These are phyloP conservation scores for Phocoena phocoena DNA, from an alignment of 2,113 vertebrate genomes.

Conservation along the genomic window DNA sequence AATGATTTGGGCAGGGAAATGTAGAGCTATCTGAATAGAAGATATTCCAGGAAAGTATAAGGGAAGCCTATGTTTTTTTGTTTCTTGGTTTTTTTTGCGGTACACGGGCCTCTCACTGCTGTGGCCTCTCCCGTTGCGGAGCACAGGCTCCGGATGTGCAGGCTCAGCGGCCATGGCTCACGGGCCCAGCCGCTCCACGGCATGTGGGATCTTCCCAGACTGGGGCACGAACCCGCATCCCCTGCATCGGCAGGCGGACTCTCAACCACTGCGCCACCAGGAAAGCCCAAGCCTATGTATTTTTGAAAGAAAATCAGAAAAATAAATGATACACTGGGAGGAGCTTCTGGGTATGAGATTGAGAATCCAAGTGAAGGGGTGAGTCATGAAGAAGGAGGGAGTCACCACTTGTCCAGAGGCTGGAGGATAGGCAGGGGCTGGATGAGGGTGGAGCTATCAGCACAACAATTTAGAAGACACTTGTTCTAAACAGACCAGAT, in stretches of 20 bases:
- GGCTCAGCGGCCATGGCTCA: too few relatives aligned
- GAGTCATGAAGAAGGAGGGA: not conserved
- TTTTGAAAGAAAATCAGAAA: slow-evolving; percentile 32
- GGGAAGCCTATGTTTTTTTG: not conserved
- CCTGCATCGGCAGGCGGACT: too few relatives aligned
- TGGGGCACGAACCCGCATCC: rapidly evolving
- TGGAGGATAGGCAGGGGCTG: not conserved
- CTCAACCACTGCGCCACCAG: too few relatives aligned
- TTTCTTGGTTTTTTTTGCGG: too few relatives aligned
- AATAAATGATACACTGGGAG: not conserved
- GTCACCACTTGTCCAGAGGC: not conserved
- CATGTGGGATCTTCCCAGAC: too few relatives aligned
- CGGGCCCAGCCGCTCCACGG: rapidly evolving
- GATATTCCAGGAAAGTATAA: not conserved
- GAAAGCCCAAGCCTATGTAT: not conserved
- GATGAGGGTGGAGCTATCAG: not conserved
- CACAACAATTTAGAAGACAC: not conserved
- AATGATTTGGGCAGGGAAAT: not conserved
- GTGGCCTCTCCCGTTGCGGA: too few relatives aligned
- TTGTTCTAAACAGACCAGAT: not conserved
- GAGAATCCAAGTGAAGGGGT: not conserved
- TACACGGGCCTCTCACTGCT: too few relatives aligned
- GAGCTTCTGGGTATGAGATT: not conserved
- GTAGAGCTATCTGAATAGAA: not conserved
- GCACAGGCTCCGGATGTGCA: too few relatives aligned